Percentiles rank a stretch among this genome's conserved stretches.
phyloP scores from a whole-genome alignment of 2,113 vertebrate genomes.

The Hippocampus mohnikei region DNA sequence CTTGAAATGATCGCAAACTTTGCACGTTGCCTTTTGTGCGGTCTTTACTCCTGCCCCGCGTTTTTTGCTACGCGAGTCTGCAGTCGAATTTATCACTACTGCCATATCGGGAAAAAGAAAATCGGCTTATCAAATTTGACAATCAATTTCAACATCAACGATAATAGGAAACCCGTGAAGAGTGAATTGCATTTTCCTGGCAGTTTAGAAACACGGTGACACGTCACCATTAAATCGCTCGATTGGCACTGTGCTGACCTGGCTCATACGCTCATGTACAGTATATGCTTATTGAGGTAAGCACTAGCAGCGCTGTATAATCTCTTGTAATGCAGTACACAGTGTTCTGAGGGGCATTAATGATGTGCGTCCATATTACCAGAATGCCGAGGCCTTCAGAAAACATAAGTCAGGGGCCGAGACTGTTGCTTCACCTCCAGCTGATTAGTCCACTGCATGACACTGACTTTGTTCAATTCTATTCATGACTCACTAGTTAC shows the following conservation, averaged over 20 bases:
- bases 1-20: no score
- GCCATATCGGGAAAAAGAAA: no score
- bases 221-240: slow-evolving; percentile 10
- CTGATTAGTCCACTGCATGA: no score
- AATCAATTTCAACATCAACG: no score
- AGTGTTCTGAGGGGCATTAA: slow-evolving; percentile 24
- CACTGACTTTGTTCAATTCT: no score
- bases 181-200: background rate
- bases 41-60: no score
- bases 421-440: background rate
- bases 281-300: slow-evolving; percentile 26
- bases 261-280: slow-evolving; percentile 22
- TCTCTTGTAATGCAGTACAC: slow-evolving; percentile 35
- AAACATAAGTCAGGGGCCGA: slow-evolving; percentile 1
- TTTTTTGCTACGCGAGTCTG: no score
- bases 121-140: no score
- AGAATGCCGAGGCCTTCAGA: slow-evolving; percentile 4
- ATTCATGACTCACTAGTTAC: no score
- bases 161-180: no score
- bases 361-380: slow-evolving; percentile 23
- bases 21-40: no score
- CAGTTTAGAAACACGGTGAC: background rate
- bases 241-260: slow-evolving; percentile 24
- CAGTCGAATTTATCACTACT: no score
- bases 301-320: slow-evolving; percentile 27